A percentile compares a stretch with the other conserved stretches of the same genome.
Conservation (phyloP, 2,888 invertebrate genomes). For the Drosophila monieri region DNA sequence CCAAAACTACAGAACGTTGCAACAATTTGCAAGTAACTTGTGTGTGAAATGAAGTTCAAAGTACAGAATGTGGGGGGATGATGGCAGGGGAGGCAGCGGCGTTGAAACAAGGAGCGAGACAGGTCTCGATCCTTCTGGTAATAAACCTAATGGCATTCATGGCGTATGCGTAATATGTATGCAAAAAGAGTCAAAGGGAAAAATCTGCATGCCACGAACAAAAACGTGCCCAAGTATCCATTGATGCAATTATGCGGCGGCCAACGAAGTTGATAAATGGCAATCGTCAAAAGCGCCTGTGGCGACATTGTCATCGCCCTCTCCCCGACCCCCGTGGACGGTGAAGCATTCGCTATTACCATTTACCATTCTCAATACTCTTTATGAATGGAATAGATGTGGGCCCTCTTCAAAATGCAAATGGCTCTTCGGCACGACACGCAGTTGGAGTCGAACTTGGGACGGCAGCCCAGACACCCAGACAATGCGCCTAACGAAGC, state of each 20-base stretch:
- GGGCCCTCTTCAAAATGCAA: conserved; percentile 70
- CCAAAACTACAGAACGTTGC: conserved; percentile 54
- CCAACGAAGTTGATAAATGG: conserved; percentile 72
- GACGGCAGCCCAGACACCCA: neutral
- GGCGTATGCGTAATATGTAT: conserved; percentile 67
- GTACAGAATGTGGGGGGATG: conserved; percentile 72
- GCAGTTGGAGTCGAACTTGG: conserved; percentile 10
- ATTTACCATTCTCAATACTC: conserved; percentile 16
- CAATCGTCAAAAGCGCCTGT: conserved; percentile 45
- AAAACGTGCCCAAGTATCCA: conserved; percentile 72
- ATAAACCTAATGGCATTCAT: conserved; percentile 60
- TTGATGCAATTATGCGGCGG: conserved; percentile 64
- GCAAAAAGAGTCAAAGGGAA: conserved; percentile 38
- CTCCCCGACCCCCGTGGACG: neutral
- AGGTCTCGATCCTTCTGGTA: conserved; percentile 23
- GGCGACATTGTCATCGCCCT: conserved; percentile 23
- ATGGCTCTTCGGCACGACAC: conserved; percentile 73
- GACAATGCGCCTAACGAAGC: conserved; percentile 63
- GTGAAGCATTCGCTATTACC: conserved; percentile 14
- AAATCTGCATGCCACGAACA: conserved; percentile 52
- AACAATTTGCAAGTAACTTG: conserved; percentile 54
- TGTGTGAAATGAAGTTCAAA: conserved; percentile 69
- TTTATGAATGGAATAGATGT: conserved; percentile 12
- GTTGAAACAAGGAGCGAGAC: conserved; percentile 12
- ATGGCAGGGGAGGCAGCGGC: conserved; percentile 8